Conservation (phyloP, 2,888 invertebrate genomes). For the Orthonevra nobilis region DNA sequence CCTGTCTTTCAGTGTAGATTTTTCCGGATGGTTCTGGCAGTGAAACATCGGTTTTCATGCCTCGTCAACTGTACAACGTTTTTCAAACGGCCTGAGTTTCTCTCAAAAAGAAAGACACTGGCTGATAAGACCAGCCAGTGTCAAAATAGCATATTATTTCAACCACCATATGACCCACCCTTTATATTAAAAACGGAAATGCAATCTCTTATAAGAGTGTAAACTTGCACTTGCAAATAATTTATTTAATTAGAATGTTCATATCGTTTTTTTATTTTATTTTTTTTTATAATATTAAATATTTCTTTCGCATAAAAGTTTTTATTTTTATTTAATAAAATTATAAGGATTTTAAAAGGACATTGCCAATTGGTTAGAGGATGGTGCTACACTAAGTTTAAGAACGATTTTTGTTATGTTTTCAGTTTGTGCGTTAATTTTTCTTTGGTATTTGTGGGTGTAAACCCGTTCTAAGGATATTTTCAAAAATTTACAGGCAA, state of each 20-base stretch:
- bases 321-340: not conserved
- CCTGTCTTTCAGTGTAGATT: too few relatives aligned
- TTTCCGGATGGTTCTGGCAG: too few relatives aligned
- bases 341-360: slow-evolving; percentile 33
- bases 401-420: slow-evolving; percentile 1
- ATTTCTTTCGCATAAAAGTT: not conserved
- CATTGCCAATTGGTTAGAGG: slow-evolving; percentile 38
- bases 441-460: slow-evolving; percentile 62
- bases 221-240: slow-evolving; percentile 46
- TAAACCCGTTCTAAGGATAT: slow-evolving; percentile 41
- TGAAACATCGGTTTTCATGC: too few relatives aligned
- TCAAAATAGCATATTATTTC: too few relatives aligned
- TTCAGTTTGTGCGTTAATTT: slow-evolving; percentile 55
- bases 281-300: not conserved
- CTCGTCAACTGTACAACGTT: too few relatives aligned
- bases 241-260: too few relatives aligned
- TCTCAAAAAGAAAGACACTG: too few relatives aligned
- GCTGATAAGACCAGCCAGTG: too few relatives aligned
- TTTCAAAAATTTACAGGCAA: slow-evolving; percentile 35
- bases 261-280: not conserved
- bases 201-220: too few relatives aligned
- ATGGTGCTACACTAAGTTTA: slow-evolving; percentile 4
- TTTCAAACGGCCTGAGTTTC: too few relatives aligned
- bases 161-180: too few relatives aligned
- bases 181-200: too few relatives aligned